A percentile compares a stretch with the other conserved stretches of the same genome.
Evolutionary conservation across 2,888 invertebrate species (phyloP).

Genomic region (Drosophila subsilvestris): DNA sequence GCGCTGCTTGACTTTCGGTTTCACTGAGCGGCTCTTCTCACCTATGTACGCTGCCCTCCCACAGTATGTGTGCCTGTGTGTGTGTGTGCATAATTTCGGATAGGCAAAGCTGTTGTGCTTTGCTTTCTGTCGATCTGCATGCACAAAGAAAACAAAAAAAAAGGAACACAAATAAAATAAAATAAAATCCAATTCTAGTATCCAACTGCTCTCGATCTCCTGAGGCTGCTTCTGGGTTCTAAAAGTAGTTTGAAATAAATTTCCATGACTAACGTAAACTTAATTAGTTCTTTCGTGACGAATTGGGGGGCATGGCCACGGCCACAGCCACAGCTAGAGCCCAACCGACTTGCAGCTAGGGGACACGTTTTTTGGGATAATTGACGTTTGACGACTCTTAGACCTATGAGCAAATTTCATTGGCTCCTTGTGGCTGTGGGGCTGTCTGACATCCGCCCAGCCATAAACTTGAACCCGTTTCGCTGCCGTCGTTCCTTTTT

Average conservation of each 20-base stretch:
- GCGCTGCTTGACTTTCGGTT: no score
- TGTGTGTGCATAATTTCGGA: no score
- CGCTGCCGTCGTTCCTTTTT: conserved; percentile 55
- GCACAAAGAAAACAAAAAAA: no score
- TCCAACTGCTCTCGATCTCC: background rate
- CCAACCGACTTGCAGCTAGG: conserved; percentile 24
- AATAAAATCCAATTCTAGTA: background rate
- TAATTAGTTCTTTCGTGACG: conserved; percentile 33
- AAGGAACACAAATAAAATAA: no score
- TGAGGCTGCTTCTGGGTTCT: background rate
- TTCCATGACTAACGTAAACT: conserved; percentile 34
- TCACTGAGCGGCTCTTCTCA: no score
- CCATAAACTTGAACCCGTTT: conserved; percentile 79
- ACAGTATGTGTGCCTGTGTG: no score
- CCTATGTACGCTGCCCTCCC: no score
- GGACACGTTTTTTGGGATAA: conserved; percentile 53
- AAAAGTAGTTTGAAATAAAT: background rate
- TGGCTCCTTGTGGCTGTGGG: conserved; percentile 6
- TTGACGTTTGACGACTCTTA: conserved; percentile 72
- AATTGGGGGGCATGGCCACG: conserved; percentile 4
- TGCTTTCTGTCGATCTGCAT: no score
- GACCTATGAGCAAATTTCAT: conserved; percentile 32
- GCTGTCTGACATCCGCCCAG: conserved; percentile 47
- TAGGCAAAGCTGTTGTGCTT: no score
- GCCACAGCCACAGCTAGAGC: no score